Conservation (phyloP, 2,113 vertebrate species). For the Malaclemys terrapin region DNA sequence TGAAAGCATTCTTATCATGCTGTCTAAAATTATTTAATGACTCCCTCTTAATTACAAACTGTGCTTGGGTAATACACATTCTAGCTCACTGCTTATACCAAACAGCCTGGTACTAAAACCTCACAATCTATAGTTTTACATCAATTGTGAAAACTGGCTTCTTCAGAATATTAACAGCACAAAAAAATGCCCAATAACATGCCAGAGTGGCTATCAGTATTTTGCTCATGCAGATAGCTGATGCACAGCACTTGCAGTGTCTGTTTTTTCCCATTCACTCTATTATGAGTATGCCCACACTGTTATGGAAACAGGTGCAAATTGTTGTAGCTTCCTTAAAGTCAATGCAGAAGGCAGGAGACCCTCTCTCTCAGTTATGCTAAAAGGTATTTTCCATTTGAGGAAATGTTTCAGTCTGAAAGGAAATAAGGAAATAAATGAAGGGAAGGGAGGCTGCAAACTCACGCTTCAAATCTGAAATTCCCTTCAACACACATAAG, state of each 20-base stretch:
- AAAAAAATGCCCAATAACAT: background rate
- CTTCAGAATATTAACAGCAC: background rate
- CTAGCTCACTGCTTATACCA: background rate
- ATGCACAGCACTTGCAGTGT: background rate
- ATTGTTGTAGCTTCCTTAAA: background rate
- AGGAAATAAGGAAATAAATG: background rate
- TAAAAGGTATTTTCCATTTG: background rate
- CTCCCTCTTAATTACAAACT: background rate
- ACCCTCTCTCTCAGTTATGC: background rate
- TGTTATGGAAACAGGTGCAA: background rate
- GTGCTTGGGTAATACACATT: background rate
- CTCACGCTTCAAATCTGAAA: background rate
- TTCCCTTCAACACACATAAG: background rate
- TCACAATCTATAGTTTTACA: background rate
- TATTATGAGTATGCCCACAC: background rate
- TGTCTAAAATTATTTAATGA: background rate
- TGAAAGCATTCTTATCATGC: conserved; percentile 14
- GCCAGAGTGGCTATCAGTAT: no score
- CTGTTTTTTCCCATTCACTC: background rate
- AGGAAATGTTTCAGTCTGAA: background rate
- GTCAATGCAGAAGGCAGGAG: background rate
- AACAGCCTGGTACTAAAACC: background rate
- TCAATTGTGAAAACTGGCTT: background rate
- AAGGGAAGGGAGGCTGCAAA: background rate
- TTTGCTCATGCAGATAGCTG: background rate